A percentile compares a stretch with the other conserved stretches of the same genome.
Conservation (phyloP, 2,888 invertebrate species). For the Drosophila nr. fundita region DNA sequence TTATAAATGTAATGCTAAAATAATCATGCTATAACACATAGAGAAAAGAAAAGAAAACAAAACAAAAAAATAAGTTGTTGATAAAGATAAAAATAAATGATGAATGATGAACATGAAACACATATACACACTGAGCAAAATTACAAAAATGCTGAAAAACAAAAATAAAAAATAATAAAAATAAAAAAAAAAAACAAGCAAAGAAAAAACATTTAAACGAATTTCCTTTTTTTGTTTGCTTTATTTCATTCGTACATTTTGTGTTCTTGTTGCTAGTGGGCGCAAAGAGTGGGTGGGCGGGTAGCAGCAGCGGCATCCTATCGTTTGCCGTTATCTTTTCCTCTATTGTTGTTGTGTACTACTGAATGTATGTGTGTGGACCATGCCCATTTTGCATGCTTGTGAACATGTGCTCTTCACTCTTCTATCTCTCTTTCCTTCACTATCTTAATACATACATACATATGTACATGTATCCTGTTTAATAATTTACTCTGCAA, state of each 20-base stretch:
- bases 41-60: slow-evolving; percentile 29
- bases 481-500: slow-evolving; percentile 19
- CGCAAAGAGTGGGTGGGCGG: background rate
- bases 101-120: slow-evolving; percentile 28
- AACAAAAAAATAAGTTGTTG: slow-evolving; percentile 35
- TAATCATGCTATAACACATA: slow-evolving; percentile 39
- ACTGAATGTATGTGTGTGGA: slow-evolving; percentile 13
- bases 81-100: slow-evolving; percentile 42
- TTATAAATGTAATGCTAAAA: slow-evolving; percentile 49
- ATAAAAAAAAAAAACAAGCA: slow-evolving; percentile 54
- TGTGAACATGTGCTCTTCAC: slow-evolving; percentile 34
- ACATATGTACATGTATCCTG: slow-evolving; percentile 16
- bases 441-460: slow-evolving; percentile 16
- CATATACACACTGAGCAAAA: slow-evolving; percentile 53
- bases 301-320: background rate
- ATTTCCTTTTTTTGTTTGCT: slow-evolving; percentile 44
- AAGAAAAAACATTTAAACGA: slow-evolving; percentile 50
- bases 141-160: slow-evolving; percentile 69
- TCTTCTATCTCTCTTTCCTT: slow-evolving; percentile 22
- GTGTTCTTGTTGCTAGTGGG: slow-evolving; percentile 53
- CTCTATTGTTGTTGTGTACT: slow-evolving; percentile 23
- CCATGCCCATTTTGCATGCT: slow-evolving; percentile 52
- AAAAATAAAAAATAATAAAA: slow-evolving; percentile 61
- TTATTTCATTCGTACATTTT: slow-evolving; percentile 47
- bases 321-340: slow-evolving; percentile 8